Evolutionary conservation across 1,140 invertebrate species (phyloP), one percentile per base, ranked within the genome.

Genomic region (Schlechtendalia chinensis): DNA sequence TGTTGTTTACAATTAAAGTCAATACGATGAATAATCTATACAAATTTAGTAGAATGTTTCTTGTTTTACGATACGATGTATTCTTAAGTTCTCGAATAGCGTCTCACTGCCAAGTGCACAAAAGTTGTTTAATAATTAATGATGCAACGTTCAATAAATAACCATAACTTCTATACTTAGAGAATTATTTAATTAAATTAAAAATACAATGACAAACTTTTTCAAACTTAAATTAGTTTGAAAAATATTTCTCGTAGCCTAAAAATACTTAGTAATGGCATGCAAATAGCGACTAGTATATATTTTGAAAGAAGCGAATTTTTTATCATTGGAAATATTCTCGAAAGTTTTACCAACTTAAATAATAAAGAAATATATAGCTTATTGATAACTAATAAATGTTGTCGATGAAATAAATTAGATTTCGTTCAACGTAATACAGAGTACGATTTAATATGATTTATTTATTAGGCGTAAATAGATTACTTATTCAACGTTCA

Each of bases 161-260:
- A 65, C 32, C 63, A 45, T 45, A 67, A 45, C 39, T 32, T 67
- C 32, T 67, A 67, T 45, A 22, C 32, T n/a, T n/a, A 45, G 39
- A 45, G 19, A 67, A 67, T 67, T 67, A 45, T 67, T 67, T 67
- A 27, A 67, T 67, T 67, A 39, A 67, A 67, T 67, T 67, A 67
- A 67, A 67, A 45, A 67, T 45, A 45, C 63, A 45, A 67, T 67
- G 32, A 67, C 61, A 67, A 67, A 67, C 63, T 67, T 67, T 65
- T 39, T 67, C 22, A 45, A 67, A 67, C 19, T 67, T 67, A 67
- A 67, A 67, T 67, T 67, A 67, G 63, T 67, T 67, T 67, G 32
- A 10, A 16, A 22, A 67, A 22, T 12, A 45, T 45, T 45, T 45
- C n/a, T 45, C 39, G n/a, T n/a, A 22, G 39, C 63, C 12, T 32